Base-by-base conservation (phyloP, 2,888 invertebrate genomes). In the Scelioninae gen. 1 region DNA sequence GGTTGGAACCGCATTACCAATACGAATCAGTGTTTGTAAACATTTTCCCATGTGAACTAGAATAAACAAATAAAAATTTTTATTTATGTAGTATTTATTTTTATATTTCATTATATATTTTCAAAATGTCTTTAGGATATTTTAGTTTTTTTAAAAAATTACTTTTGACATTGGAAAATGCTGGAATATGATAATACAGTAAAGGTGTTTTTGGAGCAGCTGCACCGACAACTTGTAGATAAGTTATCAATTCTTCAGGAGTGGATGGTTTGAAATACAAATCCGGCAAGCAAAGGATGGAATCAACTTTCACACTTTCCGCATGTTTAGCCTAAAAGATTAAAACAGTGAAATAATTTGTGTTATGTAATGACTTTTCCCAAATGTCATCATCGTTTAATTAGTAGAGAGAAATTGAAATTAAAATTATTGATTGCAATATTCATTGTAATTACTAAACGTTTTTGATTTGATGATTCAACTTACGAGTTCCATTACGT, bases 121-220 rank as follows among this genome's bases (percentile, higher is more conserved):
- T n/a, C n/a, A n/a, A n/a, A n/a, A n/a, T n/a, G n/a, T n/a, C n/a
- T n/a, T n/a, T n/a, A n/a, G n/a, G n/a, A n/a, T n/a, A n/a, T n/a
- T n/a, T n/a, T n/a, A n/a, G n/a, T n/a, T 16, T 47, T 23, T 5
- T 5, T 10, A 23, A 5, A 55, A 76, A 93, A 95, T 95, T 93
- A 97, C 97, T 93, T 85, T 95, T 94, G 29, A 97, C 95, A 77
- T 94, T 94, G 47, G 95, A 95, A 91, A 95, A 94, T 81, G 93
- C 93, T 0, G 97, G 97, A 86, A 97, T 96, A 89, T 97, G 97
- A 89, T 97, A 97, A 89, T 97, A 97, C 32, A 97, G 93, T 51
- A 97, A 94, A 0, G 97, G 97, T 0, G 95, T 94, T 6, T 94
- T 95, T 0, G 96, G 95, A 0, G 97, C 97, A 0, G 95, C 95